Conservation (phyloP, 1,140 invertebrate genomes). For the Drosophila azteca region DNA sequence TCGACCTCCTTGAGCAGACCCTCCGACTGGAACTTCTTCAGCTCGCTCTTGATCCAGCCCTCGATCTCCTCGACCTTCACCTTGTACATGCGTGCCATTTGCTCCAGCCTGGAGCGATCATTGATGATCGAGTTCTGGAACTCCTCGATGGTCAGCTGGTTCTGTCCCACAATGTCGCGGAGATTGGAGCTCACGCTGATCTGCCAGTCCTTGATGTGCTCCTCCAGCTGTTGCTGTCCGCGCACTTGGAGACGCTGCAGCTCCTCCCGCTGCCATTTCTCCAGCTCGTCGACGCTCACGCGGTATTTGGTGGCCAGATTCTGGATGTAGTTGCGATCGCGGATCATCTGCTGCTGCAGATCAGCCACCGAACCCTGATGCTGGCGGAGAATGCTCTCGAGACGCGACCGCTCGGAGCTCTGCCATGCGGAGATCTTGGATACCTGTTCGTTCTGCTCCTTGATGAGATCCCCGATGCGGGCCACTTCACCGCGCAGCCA, state of each 20-base stretch:
- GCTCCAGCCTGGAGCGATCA: conserved; percentile 66
- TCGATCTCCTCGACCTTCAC: conserved; percentile 77
- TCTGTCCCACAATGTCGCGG: conserved; percentile 63
- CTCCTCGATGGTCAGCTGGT: conserved; percentile 76
- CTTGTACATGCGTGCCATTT: conserved; percentile 72
- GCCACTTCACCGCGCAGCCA: conserved; percentile 74
- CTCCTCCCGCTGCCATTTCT: conserved; percentile 75
- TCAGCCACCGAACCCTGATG: conserved; percentile 74
- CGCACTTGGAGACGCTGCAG: conserved; percentile 63
- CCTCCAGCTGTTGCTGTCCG: conserved; percentile 66
- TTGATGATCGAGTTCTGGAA: conserved; percentile 70
- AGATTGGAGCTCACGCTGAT: conserved; percentile 59
- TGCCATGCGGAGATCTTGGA: conserved; percentile 73
- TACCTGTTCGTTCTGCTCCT: conserved; percentile 73
- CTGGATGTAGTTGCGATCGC: conserved; percentile 70
- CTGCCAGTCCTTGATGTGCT: conserved; percentile 78
- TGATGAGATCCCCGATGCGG: conserved; percentile 70
- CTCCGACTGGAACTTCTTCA: conserved; percentile 71
- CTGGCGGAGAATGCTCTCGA: conserved; percentile 65
- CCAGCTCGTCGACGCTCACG: conserved; percentile 76
- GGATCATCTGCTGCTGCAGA: conserved; percentile 66
- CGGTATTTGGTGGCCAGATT: conserved; percentile 74
- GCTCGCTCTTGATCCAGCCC: conserved; percentile 71
- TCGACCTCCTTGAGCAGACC: conserved; percentile 75
- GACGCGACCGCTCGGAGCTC: conserved; percentile 66